Evolutionary conservation across 2,113 vertebrate genomes (phyloP).

Genomic region (Hippotragus niger): DNA sequence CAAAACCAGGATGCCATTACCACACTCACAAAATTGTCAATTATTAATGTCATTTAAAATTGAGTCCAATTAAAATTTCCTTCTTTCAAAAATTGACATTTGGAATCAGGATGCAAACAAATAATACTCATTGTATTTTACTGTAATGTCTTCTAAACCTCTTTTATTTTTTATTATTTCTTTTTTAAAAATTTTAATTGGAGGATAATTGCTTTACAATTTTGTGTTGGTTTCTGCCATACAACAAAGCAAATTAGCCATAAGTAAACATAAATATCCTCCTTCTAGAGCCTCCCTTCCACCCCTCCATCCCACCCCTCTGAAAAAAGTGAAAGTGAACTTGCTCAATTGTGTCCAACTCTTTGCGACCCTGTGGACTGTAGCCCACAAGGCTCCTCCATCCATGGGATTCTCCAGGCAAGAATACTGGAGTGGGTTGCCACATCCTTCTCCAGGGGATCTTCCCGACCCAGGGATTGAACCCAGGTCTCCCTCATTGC

Average conservation of each 20-base stretch:
- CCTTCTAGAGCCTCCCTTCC: background rate
- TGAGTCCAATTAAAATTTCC: background rate
- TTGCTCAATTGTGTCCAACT: fast-evolving
- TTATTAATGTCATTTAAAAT: background rate
- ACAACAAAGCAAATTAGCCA: background rate
- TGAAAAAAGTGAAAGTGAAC: background rate
- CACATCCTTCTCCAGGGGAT: too few species aligned
- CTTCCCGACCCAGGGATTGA: too few species aligned
- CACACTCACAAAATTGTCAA: background rate
- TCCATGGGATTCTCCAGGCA: too few species aligned
- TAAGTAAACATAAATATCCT: background rate
- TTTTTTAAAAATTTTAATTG: background rate
- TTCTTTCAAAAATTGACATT: background rate
- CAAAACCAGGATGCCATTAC: background rate
- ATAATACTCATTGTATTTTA: background rate
- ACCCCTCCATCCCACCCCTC: background rate
- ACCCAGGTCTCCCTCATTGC: too few species aligned
- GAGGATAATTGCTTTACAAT: background rate
- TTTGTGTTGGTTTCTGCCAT: background rate
- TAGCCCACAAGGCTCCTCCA: too few species aligned
- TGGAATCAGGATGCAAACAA: background rate
- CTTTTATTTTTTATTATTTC: background rate
- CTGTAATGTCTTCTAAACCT: background rate
- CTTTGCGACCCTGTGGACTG: too few species aligned
- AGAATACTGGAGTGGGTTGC: too few species aligned